These are phyloP conservation scores for Dendrocincla fuliginosa DNA, from an alignment of 2,797 vertebrate genomes.

Conservation along the genomic window DNA sequence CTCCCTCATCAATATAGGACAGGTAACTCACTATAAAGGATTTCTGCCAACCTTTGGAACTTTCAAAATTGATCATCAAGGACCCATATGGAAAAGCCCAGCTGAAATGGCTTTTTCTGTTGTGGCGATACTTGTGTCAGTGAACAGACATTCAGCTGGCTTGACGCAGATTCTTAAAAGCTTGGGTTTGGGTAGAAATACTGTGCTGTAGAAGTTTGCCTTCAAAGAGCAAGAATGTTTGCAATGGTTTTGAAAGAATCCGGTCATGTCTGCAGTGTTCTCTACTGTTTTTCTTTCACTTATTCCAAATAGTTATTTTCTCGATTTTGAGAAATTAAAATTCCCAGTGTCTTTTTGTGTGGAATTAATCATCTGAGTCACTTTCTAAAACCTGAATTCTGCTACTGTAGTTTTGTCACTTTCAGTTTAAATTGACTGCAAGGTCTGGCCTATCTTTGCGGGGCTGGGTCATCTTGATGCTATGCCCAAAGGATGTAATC, in stretches of 20 bases:
- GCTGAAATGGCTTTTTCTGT: background rate
- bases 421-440: background rate
- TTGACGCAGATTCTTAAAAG: background rate
- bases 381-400: background rate
- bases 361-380: background rate
- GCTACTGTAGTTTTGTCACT: background rate
- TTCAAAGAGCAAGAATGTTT: background rate
- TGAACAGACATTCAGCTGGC: background rate
- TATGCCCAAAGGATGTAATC: background rate
- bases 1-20: background rate
- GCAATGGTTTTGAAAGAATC: background rate
- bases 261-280: background rate
- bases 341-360: background rate
- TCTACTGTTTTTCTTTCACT: background rate
- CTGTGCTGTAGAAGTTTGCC: background rate
- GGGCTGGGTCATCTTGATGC: background rate
- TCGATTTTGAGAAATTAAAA: background rate
- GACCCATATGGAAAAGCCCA: background rate
- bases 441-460: background rate
- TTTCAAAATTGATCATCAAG: background rate
- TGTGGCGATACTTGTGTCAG: background rate
- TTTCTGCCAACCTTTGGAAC: background rate
- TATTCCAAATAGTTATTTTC: background rate
- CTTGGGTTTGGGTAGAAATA: background rate
- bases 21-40: background rate